phyloP scores from a whole-genome alignment of 1,140 invertebrate species.

The Trichonephila clavata region DNA sequence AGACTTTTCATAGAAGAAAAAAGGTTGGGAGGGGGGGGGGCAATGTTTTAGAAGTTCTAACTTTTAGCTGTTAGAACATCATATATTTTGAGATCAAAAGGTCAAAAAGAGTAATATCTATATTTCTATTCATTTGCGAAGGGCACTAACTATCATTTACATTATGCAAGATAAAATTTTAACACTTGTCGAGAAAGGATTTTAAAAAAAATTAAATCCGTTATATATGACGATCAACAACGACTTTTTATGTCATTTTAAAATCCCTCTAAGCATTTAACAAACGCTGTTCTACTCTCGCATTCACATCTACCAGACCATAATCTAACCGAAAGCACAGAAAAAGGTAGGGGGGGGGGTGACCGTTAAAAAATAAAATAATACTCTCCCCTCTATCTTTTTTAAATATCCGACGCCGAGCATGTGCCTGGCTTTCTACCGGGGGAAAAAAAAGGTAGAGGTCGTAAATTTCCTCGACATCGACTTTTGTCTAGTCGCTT shows the following conservation, averaged over 20 bases:
- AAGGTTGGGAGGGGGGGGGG: too few relatives aligned
- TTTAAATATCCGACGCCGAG: slow-evolving; percentile 25
- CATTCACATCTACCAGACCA: neutral
- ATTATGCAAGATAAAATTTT: too few relatives aligned
- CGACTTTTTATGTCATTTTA: neutral
- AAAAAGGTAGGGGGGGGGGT: neutral
- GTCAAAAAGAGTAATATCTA: too few relatives aligned
- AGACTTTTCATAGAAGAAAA: too few relatives aligned
- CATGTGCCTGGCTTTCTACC: slow-evolving; percentile 21
- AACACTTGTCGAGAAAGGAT: neutral
- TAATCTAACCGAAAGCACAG: neutral
- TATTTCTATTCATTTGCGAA: too few relatives aligned
- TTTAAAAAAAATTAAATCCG: neutral
- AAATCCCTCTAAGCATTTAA: neutral
- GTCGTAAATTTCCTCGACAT: slow-evolving; percentile 56
- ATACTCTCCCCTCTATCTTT: neutral
- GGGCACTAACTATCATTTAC: too few relatives aligned
- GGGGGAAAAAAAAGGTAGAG: slow-evolving; percentile 55
- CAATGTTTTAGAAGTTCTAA: too few relatives aligned
- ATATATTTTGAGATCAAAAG: too few relatives aligned
- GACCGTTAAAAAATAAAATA: slow-evolving; percentile 3
- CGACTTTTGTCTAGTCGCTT: slow-evolving; percentile 51
- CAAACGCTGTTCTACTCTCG: neutral
- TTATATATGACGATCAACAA: neutral
- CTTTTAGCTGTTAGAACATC: too few relatives aligned